phyloP scores from a whole-genome alignment of 2,888 invertebrate genomes.

The Netelia fuscicornis region DNA sequence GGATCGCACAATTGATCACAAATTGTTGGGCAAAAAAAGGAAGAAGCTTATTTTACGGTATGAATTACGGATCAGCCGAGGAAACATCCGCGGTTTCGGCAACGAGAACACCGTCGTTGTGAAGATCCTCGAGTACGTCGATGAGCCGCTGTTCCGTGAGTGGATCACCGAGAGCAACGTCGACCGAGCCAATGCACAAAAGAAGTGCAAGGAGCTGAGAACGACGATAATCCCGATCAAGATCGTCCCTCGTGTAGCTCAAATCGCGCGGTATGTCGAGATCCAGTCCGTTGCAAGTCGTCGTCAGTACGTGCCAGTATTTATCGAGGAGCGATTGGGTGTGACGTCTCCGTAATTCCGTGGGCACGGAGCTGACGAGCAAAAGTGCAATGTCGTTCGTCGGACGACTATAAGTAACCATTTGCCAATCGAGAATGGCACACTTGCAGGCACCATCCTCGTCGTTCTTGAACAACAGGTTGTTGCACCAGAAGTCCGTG shows the following conservation, averaged over 20 bases:
- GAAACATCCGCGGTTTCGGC: constrained; percentile 81
- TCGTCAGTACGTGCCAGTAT: constrained; percentile 89
- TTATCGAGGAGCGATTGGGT: constrained; percentile 89
- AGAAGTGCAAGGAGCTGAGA: constrained; percentile 91
- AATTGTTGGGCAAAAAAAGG: constrained; percentile 1
- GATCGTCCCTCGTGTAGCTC: constrained; percentile 86
- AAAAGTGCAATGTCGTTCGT: constrained; percentile 92
- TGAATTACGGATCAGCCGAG: constrained; percentile 42
- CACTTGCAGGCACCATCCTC: constrained; percentile 86
- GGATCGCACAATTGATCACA: background rate
- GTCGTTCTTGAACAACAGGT: constrained; percentile 88
- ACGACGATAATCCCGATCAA: constrained; percentile 87
- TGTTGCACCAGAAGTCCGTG: constrained; percentile 94
- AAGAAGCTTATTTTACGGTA: background rate
- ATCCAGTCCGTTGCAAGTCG: constrained; percentile 87
- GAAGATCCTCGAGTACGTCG: constrained; percentile 90
- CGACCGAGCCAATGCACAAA: constrained; percentile 92
- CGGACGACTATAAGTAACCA: constrained; percentile 92
- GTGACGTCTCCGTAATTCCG: constrained; percentile 89
- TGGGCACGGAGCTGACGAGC: constrained; percentile 90
- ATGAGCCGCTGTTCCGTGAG: constrained; percentile 91
- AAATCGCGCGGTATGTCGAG: constrained; percentile 87
- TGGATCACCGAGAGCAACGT: constrained; percentile 91
- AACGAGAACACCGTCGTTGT: constrained; percentile 89
- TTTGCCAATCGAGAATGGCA: constrained; percentile 93